A percentile compares a stretch with the other conserved stretches of the same genome.
Evolutionary conservation across 2,888 invertebrate genomes (phyloP).

Genomic region (Zootermopsis nevadensis): DNA sequence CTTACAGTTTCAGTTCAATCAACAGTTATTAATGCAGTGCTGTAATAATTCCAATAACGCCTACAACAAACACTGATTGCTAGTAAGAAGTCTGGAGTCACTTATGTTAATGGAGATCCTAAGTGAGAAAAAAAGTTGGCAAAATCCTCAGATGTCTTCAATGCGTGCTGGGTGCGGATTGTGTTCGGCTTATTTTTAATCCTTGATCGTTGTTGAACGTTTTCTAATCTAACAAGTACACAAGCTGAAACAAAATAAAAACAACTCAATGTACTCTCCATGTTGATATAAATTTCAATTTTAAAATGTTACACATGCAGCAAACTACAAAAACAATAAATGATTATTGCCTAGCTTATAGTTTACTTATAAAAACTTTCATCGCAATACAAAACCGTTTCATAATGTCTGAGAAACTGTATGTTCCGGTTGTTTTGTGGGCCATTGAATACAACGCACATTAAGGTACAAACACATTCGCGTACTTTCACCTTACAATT

Average conservation of each 20-base stretch:
- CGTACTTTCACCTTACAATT: not conserved
- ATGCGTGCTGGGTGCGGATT: conserved; percentile 87
- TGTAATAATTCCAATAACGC: conserved; percentile 32
- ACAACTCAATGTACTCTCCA: conserved; percentile 18
- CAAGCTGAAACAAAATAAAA: conserved; percentile 70
- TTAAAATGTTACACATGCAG: too few relatives aligned
- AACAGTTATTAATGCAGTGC: conserved; percentile 28
- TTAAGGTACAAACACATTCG: not conserved
- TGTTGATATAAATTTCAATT: too few relatives aligned
- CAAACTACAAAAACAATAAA: too few relatives aligned
- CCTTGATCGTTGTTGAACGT: conserved; percentile 65
- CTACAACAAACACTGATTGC: conserved; percentile 43
- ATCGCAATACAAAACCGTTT: not conserved
- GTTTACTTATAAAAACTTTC: not conserved
- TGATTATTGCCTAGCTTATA: not conserved
- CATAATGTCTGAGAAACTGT: not conserved
- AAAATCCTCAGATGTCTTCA: conserved; percentile 90
- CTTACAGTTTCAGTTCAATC: conserved; percentile 31
- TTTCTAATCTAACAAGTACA: conserved; percentile 72
- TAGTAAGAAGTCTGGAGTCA: conserved; percentile 40
- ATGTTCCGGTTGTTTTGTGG: conserved; percentile 23
- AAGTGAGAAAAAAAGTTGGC: conserved; percentile 56
- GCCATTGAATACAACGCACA: not conserved
- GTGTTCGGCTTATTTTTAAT: conserved; percentile 61
- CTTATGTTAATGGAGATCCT: conserved; percentile 47